Conservation (phyloP, 2,888 invertebrate genomes). For the Cetonia aurata region DNA sequence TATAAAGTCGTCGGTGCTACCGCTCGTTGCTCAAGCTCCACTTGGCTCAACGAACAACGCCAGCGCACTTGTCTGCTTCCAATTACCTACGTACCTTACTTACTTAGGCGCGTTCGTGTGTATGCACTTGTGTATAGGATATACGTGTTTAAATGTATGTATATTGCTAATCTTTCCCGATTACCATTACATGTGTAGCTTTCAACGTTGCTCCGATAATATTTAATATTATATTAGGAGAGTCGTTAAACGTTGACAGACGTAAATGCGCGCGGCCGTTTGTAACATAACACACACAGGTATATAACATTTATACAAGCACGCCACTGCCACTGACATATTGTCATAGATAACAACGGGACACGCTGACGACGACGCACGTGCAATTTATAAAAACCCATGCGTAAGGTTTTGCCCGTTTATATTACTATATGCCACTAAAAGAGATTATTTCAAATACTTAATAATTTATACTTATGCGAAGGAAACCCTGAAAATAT, state of each 20-base stretch:
- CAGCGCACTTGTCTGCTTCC: slow-evolving; percentile 29
- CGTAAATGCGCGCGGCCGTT: slow-evolving; percentile 5
- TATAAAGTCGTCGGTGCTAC: slow-evolving; percentile 11
- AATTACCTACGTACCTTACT: slow-evolving; percentile 4
- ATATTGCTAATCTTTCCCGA: slow-evolving; percentile 49
- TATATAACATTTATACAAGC: not conserved
- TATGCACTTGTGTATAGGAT: slow-evolving; percentile 10
- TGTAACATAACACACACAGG: not conserved
- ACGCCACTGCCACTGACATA: no score
- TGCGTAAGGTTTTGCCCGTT: slow-evolving; percentile 6
- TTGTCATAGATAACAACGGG: not conserved
- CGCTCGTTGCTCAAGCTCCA: no score
- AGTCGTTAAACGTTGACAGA: slow-evolving; percentile 30
- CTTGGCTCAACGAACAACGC: slow-evolving; percentile 41
- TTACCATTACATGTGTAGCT: slow-evolving; percentile 53
- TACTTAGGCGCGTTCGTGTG: not conserved
- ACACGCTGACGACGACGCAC: not conserved
- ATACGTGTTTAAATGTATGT: slow-evolving; percentile 3
- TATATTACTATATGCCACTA: no score
- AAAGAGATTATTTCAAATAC: no score
- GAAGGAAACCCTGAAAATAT: no score
- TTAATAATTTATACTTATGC: no score
- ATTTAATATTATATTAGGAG: slow-evolving; percentile 47
- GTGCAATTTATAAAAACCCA: slow-evolving; percentile 4
- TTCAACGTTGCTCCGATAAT: slow-evolving; percentile 47